Evolutionary conservation across 2,797 vertebrate species (phyloP).

Genomic region (Pipistrellus kuhlii): DNA sequence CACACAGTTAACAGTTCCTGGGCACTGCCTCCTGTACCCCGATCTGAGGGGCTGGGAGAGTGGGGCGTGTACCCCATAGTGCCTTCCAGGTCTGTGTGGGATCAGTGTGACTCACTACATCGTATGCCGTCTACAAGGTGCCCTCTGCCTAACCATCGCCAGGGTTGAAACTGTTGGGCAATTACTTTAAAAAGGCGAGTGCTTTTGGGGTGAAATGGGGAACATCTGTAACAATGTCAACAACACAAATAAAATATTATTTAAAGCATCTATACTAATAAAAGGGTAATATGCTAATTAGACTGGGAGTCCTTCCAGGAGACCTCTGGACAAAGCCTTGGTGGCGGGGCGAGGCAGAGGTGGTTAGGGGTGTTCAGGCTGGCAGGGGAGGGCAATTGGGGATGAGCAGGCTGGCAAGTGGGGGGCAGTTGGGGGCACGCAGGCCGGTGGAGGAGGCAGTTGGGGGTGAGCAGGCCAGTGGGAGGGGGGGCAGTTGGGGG

Average conservation of each 20-base stretch:
- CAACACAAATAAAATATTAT: not conserved
- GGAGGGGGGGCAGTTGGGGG: too few species aligned
- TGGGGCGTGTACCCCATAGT: fast-evolving
- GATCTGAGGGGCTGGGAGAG: not conserved
- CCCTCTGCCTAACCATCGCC: not conserved
- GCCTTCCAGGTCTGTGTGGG: not conserved
- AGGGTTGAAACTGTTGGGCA: not conserved
- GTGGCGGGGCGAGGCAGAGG: too few species aligned
- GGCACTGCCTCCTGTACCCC: not conserved
- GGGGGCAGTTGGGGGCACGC: too few species aligned
- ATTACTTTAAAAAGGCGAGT: not conserved
- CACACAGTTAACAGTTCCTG: not conserved
- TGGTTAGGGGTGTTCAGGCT: too few species aligned
- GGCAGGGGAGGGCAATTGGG: too few species aligned
- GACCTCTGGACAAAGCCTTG: too few species aligned
- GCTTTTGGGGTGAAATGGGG: not conserved
- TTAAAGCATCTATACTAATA: too few species aligned
- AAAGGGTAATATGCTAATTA: too few species aligned
- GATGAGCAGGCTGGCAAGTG: too few species aligned
- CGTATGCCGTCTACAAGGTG: not conserved
- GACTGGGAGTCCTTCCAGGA: too few species aligned
- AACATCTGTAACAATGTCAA: not conserved
- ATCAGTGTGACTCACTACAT: not conserved
- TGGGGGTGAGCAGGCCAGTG: too few species aligned
- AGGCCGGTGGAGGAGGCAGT: too few species aligned